A percentile compares a stretch with the other conserved stretches of the same genome.
Evolutionary conservation across 2,888 invertebrate species (phyloP).

Genomic region (Athripsodes cinereus): DNA sequence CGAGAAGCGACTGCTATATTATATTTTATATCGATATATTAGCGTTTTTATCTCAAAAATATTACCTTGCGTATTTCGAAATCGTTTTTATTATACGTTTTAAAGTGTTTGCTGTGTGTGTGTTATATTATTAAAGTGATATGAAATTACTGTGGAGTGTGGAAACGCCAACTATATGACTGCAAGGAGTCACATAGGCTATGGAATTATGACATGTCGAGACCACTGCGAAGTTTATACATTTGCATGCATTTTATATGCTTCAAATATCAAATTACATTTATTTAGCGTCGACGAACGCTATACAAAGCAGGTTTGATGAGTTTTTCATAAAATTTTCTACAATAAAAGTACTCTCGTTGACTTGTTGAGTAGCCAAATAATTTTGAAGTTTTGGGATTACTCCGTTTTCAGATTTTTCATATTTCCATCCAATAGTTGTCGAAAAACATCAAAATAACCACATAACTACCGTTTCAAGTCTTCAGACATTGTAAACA

Average conservation of each 20-base stretch:
- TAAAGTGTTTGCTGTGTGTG: neutral
- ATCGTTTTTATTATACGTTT: neutral
- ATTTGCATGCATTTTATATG: neutral
- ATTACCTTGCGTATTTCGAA: neutral
- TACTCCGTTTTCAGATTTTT: neutral
- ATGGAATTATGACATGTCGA: neutral
- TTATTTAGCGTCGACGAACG: neutral
- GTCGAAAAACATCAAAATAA: too few relatives aligned
- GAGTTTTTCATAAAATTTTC: neutral
- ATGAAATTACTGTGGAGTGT: neutral
- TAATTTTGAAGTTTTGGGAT: too few relatives aligned
- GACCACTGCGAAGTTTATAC: neutral
- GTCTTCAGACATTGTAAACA: too few relatives aligned
- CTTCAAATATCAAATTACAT: neutral
- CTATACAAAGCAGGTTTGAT: neutral
- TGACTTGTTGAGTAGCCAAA: neutral
- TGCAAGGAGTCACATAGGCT: neutral
- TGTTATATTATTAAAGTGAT: neutral
- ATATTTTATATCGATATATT: neutral
- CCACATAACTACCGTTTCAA: too few relatives aligned
- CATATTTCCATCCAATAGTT: neutral
- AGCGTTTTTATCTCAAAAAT: neutral
- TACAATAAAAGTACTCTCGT: neutral
- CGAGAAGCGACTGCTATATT: neutral
- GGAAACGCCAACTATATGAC: neutral